phyloP scores from a whole-genome alignment of 2,797 vertebrate genomes.

The Lithobates sylvaticus region DNA sequence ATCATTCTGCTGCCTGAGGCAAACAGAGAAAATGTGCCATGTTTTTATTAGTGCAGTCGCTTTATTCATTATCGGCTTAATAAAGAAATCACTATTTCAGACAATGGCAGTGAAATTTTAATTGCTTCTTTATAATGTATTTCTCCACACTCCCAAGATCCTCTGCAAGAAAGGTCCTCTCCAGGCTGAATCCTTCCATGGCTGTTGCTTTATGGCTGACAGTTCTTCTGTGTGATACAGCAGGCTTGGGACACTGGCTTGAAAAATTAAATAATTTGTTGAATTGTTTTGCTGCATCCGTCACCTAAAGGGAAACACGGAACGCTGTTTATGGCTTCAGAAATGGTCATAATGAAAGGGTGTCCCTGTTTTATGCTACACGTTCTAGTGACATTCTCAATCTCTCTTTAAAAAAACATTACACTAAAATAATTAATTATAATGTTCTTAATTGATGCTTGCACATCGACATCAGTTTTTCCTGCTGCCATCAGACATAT shows the following conservation, averaged over 20 bases:
- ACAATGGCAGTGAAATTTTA: slow-evolving; percentile 38
- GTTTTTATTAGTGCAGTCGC: slow-evolving; percentile 42
- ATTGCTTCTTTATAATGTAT: slow-evolving; percentile 48
- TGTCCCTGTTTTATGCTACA: background rate
- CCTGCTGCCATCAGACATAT: background rate
- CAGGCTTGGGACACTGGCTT: background rate
- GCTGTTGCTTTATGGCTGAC: slow-evolving; percentile 7
- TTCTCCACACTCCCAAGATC: slow-evolving; percentile 18
- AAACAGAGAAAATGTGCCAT: slow-evolving; percentile 24
- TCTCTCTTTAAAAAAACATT: background rate
- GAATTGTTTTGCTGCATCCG: background rate
- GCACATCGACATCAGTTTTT: background rate
- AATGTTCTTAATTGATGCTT: background rate
- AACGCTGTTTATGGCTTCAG: background rate
- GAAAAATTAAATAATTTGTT: background rate
- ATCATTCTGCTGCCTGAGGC: slow-evolving; percentile 41
- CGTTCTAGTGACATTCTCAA: background rate
- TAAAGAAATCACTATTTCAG: slow-evolving; percentile 47
- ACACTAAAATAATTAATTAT: background rate
- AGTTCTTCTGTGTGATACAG: background rate
- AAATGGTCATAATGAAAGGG: background rate
- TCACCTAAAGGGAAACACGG: background rate
- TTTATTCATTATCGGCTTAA: slow-evolving; percentile 48
- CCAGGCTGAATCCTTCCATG: background rate
- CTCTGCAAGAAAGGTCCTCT: background rate